These are phyloP conservation scores for Paralvinella palmiformis DNA, from an alignment of 1,140 invertebrate species.

Conservation along the genomic window DNA sequence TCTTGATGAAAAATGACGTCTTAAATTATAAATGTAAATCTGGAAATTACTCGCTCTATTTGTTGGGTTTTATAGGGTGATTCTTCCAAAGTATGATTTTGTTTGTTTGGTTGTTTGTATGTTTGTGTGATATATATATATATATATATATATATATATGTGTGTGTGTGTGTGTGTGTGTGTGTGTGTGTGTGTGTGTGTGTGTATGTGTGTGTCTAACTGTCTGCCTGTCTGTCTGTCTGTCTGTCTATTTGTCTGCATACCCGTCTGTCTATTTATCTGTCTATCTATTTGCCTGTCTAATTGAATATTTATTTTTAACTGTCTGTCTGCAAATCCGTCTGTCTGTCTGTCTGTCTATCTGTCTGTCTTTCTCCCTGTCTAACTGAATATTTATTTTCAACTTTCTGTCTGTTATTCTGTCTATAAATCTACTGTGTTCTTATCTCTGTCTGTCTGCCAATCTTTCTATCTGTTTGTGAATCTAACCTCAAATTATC, in stretches of 20 bases:
- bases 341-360: slow-evolving; percentile 1
- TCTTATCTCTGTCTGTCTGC: background rate
- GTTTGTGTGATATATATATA: background rate
- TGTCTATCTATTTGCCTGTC: background rate
- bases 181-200: background rate
- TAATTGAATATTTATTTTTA: background rate
- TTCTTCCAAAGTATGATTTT: background rate
- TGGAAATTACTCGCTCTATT: background rate
- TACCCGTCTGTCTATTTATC: background rate
- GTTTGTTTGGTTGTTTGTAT: background rate
- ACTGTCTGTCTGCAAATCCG: background rate
- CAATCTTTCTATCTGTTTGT: background rate
- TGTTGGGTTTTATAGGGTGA: background rate
- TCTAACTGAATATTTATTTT: no score
- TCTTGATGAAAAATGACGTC: background rate
- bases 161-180: background rate
- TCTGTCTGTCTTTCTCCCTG: no score
- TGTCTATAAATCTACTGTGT: background rate
- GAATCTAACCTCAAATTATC: background rate
- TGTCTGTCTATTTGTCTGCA: background rate
- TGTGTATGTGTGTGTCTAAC: background rate
- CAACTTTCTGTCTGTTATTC: background rate
- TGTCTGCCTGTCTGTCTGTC: background rate
- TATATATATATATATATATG: background rate
- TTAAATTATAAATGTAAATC: background rate